Evolutionary conservation across 2,113 vertebrate genomes (phyloP), one percentile per base, ranked within the genome.

Genomic region (Dasyprocta punctata): DNA sequence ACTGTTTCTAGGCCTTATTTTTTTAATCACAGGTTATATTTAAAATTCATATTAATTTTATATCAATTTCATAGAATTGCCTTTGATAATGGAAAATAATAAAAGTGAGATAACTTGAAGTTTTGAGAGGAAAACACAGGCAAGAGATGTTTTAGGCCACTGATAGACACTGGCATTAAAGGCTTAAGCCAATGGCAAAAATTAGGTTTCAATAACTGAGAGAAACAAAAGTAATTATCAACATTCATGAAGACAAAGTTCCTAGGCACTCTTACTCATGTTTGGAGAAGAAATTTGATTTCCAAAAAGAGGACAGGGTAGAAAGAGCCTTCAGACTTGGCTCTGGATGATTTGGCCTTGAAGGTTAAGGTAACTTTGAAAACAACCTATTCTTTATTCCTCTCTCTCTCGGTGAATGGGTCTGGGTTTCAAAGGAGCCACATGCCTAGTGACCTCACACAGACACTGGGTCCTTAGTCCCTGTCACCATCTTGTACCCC

Each of bases 211-310:
- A n/a, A 1, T 63, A 78, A 80, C 54, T 56, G 26, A 86, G 89
- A 94, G 61, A 84, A 91, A 92, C 63, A 19, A 90, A 90, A 86
- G 47, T 47, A 94, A 58, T 69, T n/a, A 80, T 52, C 63, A 88
- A 63, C 24, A 20, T 89, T 5, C 47, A 58, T 24, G n/a, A 47
- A 33, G 89, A 73, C 73, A n/a, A 87, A 60, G 8, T 12, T 86
- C 9, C 13, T 56, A 1, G 3, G 26, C 1, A 47, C 24, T 60
- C 56, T 16, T 44, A 63, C 26, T 92, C 3, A 12, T 82, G 12
- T 77, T 10, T 60, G 2, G 26, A 44, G 41, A 86, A 20, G 63
- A 14, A 81, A 61, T 28, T 28, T 86, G n/a, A 16, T 75, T 92
- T 78, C 87, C 38, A 61, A 65, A 65, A 49, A 58, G 36, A 41